Conservation (phyloP, 1,140 invertebrate genomes). For the Telenomus remus region DNA sequence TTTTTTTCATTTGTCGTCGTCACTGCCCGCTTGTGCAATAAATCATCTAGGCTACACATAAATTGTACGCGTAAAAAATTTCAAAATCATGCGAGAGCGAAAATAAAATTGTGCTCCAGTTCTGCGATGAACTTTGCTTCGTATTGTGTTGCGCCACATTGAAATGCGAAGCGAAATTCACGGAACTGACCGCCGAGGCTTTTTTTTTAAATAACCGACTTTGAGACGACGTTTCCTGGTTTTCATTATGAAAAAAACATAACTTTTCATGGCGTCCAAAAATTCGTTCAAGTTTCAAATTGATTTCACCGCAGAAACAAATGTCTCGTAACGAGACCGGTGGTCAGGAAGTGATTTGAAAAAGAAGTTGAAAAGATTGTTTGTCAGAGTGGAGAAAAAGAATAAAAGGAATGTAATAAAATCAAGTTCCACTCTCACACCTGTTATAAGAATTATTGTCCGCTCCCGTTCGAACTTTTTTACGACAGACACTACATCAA, state of each 20-base stretch:
- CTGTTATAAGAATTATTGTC: conserved; percentile 23
- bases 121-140: conserved; percentile 12
- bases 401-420: conserved; percentile 14
- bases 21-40: neutral
- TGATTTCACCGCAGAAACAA: conserved; percentile 32
- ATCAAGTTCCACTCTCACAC: conserved; percentile 14
- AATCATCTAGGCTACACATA: conserved; percentile 1
- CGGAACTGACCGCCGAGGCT: conserved; percentile 12
- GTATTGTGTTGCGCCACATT: conserved; percentile 16
- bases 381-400: neutral
- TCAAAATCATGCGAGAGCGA: conserved; percentile 13
- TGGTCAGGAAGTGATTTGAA: conserved; percentile 30
- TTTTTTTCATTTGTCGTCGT: neutral
- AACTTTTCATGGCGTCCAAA: conserved; percentile 21
- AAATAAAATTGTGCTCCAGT: conserved; percentile 21
- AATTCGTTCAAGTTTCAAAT: conserved; percentile 40
- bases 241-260: conserved; percentile 26
- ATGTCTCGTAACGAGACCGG: conserved; percentile 36
- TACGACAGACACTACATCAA: conserved; percentile 35
- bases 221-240: conserved; percentile 28
- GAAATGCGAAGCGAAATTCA: conserved; percentile 22
- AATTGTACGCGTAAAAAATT: conserved; percentile 7
- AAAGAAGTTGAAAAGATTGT: too few relatives aligned
- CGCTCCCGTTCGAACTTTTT: conserved; percentile 31
- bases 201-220: conserved; percentile 11